These are phyloP conservation scores for Diploptera punctata DNA, from an alignment of 2,888 invertebrate species.

Conservation along the genomic window DNA sequence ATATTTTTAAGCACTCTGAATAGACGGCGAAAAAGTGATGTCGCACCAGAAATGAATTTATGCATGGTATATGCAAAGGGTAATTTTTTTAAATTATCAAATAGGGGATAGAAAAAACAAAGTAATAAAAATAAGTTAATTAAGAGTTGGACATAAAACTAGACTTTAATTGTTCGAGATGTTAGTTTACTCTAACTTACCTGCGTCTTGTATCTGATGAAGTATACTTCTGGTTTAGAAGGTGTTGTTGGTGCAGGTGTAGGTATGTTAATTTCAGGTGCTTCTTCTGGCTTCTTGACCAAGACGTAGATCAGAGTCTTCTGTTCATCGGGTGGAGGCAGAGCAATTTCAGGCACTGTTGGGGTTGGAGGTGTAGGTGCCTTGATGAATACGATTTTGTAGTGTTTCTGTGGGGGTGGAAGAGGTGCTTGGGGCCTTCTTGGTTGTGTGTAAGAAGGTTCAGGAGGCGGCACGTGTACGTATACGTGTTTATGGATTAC, in stretches of 20 bases:
- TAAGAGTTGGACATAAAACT: too few species aligned
- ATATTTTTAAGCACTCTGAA: too few species aligned
- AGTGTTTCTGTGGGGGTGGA: slow-evolving; percentile 72
- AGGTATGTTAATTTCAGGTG: slow-evolving; percentile 79
- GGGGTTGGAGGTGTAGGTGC: slow-evolving; percentile 62
- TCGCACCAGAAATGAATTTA: too few species aligned
- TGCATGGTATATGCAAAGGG: too few species aligned
- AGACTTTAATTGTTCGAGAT: too few species aligned
- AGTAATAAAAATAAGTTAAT: too few species aligned
- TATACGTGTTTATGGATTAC: slow-evolving; percentile 90
- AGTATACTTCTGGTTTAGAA: slow-evolving; percentile 89
- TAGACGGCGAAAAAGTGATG: too few species aligned
- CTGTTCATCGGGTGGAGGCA: slow-evolving; percentile 85
- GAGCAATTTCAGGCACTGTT: slow-evolving; percentile 57
- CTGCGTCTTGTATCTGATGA: slow-evolving; percentile 89
- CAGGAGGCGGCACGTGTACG: slow-evolving; percentile 89
- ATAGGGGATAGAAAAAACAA: too few species aligned
- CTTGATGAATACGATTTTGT: slow-evolving; percentile 86
- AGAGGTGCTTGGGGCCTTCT: slow-evolving; percentile 54
- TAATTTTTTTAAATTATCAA: too few species aligned
- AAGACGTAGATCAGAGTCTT: slow-evolving; percentile 88
- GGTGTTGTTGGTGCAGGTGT: slow-evolving; percentile 85
- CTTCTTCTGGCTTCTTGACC: slow-evolving; percentile 88
- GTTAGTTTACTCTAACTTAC: too few species aligned
- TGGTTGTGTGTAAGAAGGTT: slow-evolving; percentile 73